phyloP scores from a whole-genome alignment of 2,797 vertebrate species.

The Scyliorhinus canicula region DNA sequence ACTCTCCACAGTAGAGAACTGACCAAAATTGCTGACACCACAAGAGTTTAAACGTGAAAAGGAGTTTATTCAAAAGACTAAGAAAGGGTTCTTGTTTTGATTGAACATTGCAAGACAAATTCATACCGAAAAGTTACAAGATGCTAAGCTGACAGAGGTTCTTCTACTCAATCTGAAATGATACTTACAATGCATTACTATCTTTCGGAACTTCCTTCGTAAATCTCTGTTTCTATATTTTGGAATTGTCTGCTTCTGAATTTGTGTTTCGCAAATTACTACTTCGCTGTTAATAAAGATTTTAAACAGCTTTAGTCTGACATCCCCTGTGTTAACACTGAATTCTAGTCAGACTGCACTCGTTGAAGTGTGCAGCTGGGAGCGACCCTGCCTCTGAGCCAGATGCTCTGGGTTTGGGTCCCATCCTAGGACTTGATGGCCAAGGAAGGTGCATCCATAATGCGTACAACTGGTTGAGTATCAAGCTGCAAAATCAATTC shows the following conservation, averaged over 20 bases:
- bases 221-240: background rate
- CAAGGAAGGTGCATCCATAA: too few relatives aligned
- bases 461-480: too few relatives aligned
- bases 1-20: background rate
- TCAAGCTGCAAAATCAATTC: too few relatives aligned
- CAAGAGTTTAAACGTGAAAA: background rate
- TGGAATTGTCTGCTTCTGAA: background rate
- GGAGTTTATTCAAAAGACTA: background rate
- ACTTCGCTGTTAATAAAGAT: background rate
- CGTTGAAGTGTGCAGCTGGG: too few relatives aligned
- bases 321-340: background rate
- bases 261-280: background rate
- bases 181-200: background rate
- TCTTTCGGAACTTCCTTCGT: background rate
- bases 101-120: background rate
- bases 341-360: background rate
- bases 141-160: background rate
- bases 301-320: background rate
- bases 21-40: background rate
- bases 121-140: background rate
- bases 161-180: background rate
- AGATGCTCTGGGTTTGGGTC: too few relatives aligned
- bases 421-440: too few relatives aligned
- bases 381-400: too few relatives aligned
- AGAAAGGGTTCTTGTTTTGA: background rate